Base-by-base conservation (phyloP, 2,888 invertebrate genomes). In the Tachina lurida region DNA sequence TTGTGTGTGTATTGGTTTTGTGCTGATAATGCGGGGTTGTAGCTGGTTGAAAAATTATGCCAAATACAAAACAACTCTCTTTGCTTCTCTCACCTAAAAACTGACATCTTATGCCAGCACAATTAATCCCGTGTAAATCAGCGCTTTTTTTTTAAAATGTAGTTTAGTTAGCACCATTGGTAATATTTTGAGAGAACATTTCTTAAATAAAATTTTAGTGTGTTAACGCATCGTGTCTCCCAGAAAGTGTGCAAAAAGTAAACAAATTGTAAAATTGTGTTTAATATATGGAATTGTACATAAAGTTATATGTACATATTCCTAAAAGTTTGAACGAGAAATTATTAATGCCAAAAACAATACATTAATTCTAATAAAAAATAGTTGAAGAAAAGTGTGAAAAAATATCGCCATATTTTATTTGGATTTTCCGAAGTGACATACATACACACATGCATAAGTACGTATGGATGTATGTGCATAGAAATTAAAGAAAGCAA, bases 201-300 rank as follows among this genome's bases (percentile, higher is more conserved):
- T 56, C 12, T 56, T 31, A 31, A 31, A 31, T 54, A 10, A 43
- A 41, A 17, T n/a, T 39, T 62, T 62, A 7, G 9, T 70, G 39
- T n/a, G 22, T 81, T n/a, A 62, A 62, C 43, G 15, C 75, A 71
- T 65, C 60, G 77, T 73, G 76, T 77, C 45, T 62, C 70, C 13
- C 22, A 43, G 70, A 47, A 74, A 75, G 58, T 83, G 63, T 71
- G 76, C 65, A 58, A 76, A 77, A 83, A 71, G 83, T 83, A 83
- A 83, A 83, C 83, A 83, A 83, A 74, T 60, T 62, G 41, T 52
- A 63, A 62, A 39, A 19, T 39, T n/a, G 49, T n/a, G 31, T 12
- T 52, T 39, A 22, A n/a, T 39, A 43, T 17, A n/a, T 39, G 22
- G 12, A 60, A 68, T 31, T 39, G 49, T 22, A 41, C 63, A 49